phyloP scores from a whole-genome alignment of 1,140 invertebrate genomes.

The Drosophila neocordata region DNA sequence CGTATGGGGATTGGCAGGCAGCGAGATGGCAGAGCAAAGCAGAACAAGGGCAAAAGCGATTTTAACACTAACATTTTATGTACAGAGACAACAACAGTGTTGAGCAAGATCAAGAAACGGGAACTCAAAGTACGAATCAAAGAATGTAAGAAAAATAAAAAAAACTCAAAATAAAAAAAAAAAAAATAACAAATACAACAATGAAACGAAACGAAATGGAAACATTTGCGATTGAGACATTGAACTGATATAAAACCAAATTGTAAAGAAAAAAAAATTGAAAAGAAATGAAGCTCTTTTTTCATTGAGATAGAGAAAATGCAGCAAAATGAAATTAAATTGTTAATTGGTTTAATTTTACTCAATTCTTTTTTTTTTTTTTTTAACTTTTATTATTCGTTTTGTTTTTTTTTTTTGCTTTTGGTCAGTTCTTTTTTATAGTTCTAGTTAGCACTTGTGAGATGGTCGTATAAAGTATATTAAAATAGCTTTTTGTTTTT shows the following conservation, averaged over 20 bases:
- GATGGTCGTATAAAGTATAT: conserved; percentile 77
- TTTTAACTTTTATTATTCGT: conserved; percentile 18
- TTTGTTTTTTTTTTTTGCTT: conserved; percentile 30
- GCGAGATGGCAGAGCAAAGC: conserved; percentile 8
- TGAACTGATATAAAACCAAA: conserved; percentile 40
- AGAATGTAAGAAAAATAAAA: neutral
- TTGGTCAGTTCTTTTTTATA: conserved; percentile 23
- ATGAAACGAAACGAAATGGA: conserved; percentile 3
- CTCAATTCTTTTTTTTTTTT: conserved; percentile 19
- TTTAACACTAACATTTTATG: conserved; percentile 24
- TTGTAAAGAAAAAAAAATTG: conserved; percentile 27
- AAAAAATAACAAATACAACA: too few relatives aligned
- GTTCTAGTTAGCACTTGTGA: conserved; percentile 83
- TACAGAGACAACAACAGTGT: conserved; percentile 27
- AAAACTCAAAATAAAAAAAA: too few relatives aligned
- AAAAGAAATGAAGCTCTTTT: conserved; percentile 18
- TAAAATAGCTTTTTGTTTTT: conserved; percentile 44
- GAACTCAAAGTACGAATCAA: too few relatives aligned
- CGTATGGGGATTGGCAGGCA: conserved; percentile 21
- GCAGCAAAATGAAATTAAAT: conserved; percentile 56
- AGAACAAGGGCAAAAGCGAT: conserved; percentile 8
- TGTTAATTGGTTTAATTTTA: conserved; percentile 38
- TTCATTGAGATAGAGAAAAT: conserved; percentile 39
- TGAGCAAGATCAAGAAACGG: neutral
- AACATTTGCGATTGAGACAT: conserved; percentile 7